Conservation (phyloP, 2,888 invertebrate genomes). For the Tridacna crocea region DNA sequence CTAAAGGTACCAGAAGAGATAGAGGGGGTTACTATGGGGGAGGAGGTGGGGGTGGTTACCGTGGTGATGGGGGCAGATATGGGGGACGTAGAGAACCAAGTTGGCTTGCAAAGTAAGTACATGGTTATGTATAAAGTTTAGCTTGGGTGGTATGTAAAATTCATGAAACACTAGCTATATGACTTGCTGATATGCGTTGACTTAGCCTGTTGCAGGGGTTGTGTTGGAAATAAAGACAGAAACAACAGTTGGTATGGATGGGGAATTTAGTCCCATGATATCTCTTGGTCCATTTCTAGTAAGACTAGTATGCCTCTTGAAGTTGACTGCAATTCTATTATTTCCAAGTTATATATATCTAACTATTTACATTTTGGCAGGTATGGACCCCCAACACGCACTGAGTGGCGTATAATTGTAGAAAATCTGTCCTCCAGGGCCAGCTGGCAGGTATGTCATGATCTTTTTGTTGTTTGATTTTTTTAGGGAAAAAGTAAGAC, state of each 20-base stretch:
- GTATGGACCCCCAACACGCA: conserved; percentile 93
- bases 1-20: conserved; percentile 89
- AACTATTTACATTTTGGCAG: conserved; percentile 84
- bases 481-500: too few relatives aligned
- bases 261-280: too few relatives aligned
- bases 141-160: not conserved
- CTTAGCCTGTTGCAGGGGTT: too few relatives aligned
- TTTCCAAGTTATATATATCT: too few relatives aligned
- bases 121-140: not conserved
- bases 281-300: too few relatives aligned
- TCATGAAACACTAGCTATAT: too few relatives aligned
- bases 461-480: not conserved
- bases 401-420: conserved; percentile 96
- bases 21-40: conserved; percentile 62
- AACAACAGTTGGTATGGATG: too few relatives aligned
- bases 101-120: conserved; percentile 58
- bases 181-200: too few relatives aligned
- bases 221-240: too few relatives aligned
- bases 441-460: conserved; percentile 97
- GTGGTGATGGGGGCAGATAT: conserved; percentile 39
- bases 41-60: conserved; percentile 45
- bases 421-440: conserved; percentile 99
- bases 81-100: conserved; percentile 47
- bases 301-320: too few relatives aligned
- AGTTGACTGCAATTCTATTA: too few relatives aligned